Evolutionary conservation across 2,888 invertebrate genomes (phyloP), one percentile per base, ranked within the genome.

Genomic region (Chorisops tibialis): DNA sequence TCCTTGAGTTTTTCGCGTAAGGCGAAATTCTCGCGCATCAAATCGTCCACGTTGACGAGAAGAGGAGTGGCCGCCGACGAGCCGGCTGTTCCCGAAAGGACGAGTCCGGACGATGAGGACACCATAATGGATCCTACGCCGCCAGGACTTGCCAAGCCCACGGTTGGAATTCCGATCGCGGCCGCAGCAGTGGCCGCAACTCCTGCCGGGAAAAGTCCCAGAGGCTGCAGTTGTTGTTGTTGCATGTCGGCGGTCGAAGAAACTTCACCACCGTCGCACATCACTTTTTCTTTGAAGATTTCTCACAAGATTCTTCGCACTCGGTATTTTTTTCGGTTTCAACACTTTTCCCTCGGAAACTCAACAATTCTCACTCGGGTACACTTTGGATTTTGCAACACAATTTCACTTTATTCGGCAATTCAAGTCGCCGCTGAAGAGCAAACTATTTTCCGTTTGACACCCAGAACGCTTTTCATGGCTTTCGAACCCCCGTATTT

Each of bases 1-100:
- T 77, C 77, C 64, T 74, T 74, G 35, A 78, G 66, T 63, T 74
- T 74, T 56, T 74, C 72, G 7, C 74, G 74, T 18, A 78, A 66
- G 24, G 70, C 68, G 58, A 70, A 72, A 67, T 77, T 78, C 63
- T 77, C 77, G 21, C 70, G 71, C 45, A 75, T 64, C 66, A 78
- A 60, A 63, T 77, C 77, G 56, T 76, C 75, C 9, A 76, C 67
- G 45, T 56, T 56, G 22, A 56, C 56, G 43, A 56, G 56, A 39
- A 58, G 43, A 24, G 47, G 43, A 24, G 58, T 30, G 58, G 43
- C 58, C 39, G 52, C 16, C 16, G 58, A 6, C 18, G 22, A 18
- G 16, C 39, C 45, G 35, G 43, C 47, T n/a, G n/a, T n/a, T n/a
- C n/a, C n/a, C n/a, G n/a, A n/a, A 14, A 14, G 49, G 39, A 24